Evolutionary conservation across 1,140 invertebrate genomes (phyloP), one percentile per base, ranked within the genome.

Genomic region (Anastrepha obliqua): DNA sequence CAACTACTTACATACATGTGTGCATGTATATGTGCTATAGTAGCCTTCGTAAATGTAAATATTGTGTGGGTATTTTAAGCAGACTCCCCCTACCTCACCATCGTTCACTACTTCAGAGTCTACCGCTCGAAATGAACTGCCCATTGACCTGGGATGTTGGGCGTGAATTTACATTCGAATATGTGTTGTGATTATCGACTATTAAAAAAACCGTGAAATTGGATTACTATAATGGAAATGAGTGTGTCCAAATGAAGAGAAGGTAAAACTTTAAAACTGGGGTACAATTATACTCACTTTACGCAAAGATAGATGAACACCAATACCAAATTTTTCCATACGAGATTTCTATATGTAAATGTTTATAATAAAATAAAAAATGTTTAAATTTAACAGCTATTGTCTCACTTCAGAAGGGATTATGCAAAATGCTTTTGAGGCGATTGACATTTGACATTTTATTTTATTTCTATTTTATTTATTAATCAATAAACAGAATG

Each of bases 141-240:
- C 42, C 74, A 17, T 11, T 74, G 42, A 74, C 13, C 42, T 74
- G 70, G 42, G 5, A 15, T 74, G 44, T 81, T 81, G 74, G 47
- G 74, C 74, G 74, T 81, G 74, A 81, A 81, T 81, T 81, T 81
- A 81, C 47, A 81, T 81, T 81, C 74, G 47, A 81, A 81, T 29
- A 55, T 81, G 9, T 55, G 74, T 81, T 81, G 74, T 81, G 74
- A 81, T 81, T 55, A 81, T 81, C 47, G 74, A 15, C 74, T n/a
- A 81, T 55, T 81, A 81, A 81, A 42, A 81, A 81, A 81, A 20
- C 47, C 74, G 74, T 81, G 74, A 55, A 81, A 81, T 81, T 81
- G 47, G 74, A 81, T 81, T 81, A 81, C 74, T n/a, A 55, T 51
- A 58, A 81, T 81, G 74, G 74, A 58, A 81, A 81, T 81, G 74